Conservation (phyloP, 2,888 invertebrate genomes). For the Alloscopus bannaensis region DNA sequence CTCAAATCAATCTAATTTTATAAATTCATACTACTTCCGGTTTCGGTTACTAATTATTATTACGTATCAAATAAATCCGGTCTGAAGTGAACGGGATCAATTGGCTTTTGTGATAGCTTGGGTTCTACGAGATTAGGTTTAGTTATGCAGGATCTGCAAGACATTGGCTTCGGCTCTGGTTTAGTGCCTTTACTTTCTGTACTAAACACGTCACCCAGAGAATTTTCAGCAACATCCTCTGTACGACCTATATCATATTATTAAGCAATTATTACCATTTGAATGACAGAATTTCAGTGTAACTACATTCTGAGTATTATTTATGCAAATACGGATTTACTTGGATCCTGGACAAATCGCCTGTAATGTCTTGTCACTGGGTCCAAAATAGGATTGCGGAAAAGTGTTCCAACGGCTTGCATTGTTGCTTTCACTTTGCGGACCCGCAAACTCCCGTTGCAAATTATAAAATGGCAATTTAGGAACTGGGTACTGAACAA, state of each 20-base stretch:
- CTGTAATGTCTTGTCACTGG: slow-evolving; percentile 31
- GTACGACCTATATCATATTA: too few species aligned
- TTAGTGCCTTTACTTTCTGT: too few species aligned
- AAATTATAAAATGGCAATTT: slow-evolving; percentile 6
- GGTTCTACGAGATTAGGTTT: background rate
- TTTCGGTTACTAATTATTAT: background rate
- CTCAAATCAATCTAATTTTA: background rate
- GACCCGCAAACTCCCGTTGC: background rate
- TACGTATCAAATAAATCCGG: slow-evolving; percentile 49
- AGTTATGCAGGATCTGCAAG: background rate
- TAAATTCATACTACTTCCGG: too few species aligned
- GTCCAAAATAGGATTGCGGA: slow-evolving; percentile 36
- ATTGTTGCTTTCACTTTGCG: background rate
- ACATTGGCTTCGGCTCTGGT: too few species aligned
- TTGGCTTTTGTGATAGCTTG: slow-evolving; percentile 19
- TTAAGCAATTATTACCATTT: too few species aligned
- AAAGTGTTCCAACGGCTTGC: slow-evolving; percentile 11
- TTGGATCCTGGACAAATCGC: slow-evolving; percentile 31
- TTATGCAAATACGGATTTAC: too few species aligned
- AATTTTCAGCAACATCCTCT: too few species aligned
- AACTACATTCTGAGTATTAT: too few species aligned
- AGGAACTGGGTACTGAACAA: slow-evolving; percentile 26
- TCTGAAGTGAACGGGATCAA: slow-evolving; percentile 44
- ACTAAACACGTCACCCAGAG: too few species aligned
- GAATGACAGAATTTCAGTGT: too few species aligned